Conservation (phyloP, 2,888 invertebrate genomes). For the Leucophenga maculata region DNA sequence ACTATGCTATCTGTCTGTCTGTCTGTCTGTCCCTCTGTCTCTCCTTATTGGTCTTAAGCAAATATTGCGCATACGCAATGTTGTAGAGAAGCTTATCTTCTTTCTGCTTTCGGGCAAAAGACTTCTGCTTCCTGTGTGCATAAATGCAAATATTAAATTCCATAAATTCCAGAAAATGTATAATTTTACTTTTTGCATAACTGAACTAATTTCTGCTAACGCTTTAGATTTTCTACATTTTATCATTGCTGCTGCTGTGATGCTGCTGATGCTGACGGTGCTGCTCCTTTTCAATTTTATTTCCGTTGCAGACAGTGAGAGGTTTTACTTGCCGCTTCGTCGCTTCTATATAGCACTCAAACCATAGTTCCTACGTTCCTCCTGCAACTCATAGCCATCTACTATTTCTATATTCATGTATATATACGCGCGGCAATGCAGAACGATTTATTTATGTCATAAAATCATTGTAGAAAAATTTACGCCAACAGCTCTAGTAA, state of each 20-base stretch:
- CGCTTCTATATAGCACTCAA: too few relatives aligned
- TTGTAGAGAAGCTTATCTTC: background rate
- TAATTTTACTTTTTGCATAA: background rate
- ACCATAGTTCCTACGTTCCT: background rate
- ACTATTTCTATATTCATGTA: background rate
- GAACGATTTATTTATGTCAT: constrained; percentile 54
- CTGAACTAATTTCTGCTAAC: constrained; percentile 18
- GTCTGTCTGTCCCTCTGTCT: background rate
- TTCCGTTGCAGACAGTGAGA: constrained; percentile 22
- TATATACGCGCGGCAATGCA: constrained; percentile 12
- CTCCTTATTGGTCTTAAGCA: constrained; percentile 1
- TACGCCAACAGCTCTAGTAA: constrained; percentile 28
- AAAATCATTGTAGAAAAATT: constrained; percentile 47
- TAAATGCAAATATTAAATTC: constrained; percentile 26
- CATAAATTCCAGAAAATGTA: background rate
- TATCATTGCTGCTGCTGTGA: background rate
- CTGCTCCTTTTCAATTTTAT: constrained; percentile 20
- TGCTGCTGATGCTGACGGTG: background rate
- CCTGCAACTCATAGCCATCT: background rate
- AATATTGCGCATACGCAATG: constrained; percentile 19
- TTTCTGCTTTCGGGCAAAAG: too few relatives aligned
- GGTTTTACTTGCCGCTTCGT: background rate
- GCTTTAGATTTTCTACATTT: background rate
- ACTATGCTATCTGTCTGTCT: background rate
- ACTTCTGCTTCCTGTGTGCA: constrained; percentile 29